Base-by-base conservation (phyloP, 2,888 invertebrate species). In the Melikaiella ostensackeni region DNA sequence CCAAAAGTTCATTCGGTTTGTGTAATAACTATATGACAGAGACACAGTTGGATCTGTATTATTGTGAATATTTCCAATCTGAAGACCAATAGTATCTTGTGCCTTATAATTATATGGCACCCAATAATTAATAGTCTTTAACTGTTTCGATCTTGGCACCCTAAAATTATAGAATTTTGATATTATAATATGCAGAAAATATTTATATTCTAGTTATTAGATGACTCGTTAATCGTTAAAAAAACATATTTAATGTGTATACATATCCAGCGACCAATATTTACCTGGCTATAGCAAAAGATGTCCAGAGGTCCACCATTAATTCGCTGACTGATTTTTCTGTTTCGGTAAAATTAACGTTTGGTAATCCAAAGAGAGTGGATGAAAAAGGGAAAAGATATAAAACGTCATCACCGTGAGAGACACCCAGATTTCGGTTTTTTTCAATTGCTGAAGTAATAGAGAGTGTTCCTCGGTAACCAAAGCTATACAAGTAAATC, bases 401-500 rank as follows among this genome's bases (percentile, higher is more conserved):
- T 33, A 16, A 61, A 63, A 30, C 80, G 78, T 57, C 76, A 63
- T 55, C 83, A 80, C 46, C 76, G 77, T 8, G 77, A 76, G 16
- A 83, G 82, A 4, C 80, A 76, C 79, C 84, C 11, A 24, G 24
- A 13, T 57, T 57, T 24, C 24, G 21, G 5, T 57, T 57, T 11
- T 24, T 57, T 5, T 57, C 24, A 24, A 24, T 57, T 57, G 11
- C 27, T 1, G 24, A 59, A 16, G 2, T 27, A 59, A 55, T n/a
- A 55, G n/a, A 21, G 9, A 55, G 8, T 21, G 55, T 21, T 21
- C 59, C 27, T 59, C 59, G 27, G 11, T 24, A 85, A 21, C 81
- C 83, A 66, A 83, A 85, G 13, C 74, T 77, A 74, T 85, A 85
- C 50, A 80, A 81, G 55, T 84, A 84, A 50, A 77, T 76, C 2